phyloP scores from a whole-genome alignment of 30 jellyfish, hydroid and myxozoan species.

The Hydractinia symbiolongicarpus region DNA sequence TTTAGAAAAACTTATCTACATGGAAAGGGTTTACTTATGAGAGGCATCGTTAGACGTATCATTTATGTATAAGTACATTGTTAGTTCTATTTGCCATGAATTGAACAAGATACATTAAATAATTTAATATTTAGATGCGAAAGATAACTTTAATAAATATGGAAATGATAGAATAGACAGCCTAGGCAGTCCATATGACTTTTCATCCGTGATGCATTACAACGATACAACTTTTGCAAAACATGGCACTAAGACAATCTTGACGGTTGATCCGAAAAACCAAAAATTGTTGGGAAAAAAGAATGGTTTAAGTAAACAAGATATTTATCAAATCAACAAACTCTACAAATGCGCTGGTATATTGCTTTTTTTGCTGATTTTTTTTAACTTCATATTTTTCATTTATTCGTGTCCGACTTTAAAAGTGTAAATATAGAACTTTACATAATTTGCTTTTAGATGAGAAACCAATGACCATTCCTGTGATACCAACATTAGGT shows the following conservation, averaged over 20 bases:
- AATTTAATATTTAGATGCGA: conserved; percentile 4
- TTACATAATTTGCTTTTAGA: background rate
- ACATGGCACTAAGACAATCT: conserved; percentile 31
- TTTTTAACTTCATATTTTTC: background rate
- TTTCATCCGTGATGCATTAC: conserved; percentile 51
- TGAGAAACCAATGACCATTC: background rate
- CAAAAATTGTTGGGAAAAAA: conserved; percentile 48
- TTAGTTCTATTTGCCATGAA: no score
- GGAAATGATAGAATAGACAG: conserved; percentile 32
- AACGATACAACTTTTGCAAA: conserved; percentile 43
- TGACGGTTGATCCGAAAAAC: conserved; percentile 42
- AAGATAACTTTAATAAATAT: conserved; percentile 37
- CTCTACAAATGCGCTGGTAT: conserved; percentile 57
- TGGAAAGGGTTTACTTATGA: no score
- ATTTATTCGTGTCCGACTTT: background rate
- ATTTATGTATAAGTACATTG: no score
- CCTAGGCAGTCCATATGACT: conserved; percentile 51
- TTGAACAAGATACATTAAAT: background rate
- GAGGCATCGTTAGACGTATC: no score
- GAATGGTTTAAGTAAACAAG: conserved; percentile 40
- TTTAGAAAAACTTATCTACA: no score
- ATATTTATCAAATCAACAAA: conserved; percentile 10
- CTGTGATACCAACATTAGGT: conserved; percentile 5
- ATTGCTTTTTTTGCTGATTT: background rate
- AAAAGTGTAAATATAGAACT: background rate